Percentiles rank a stretch among this genome's conserved stretches.
Conservation (phyloP, 2,113 vertebrate genomes). For the Campylomormyrus numenius region DNA sequence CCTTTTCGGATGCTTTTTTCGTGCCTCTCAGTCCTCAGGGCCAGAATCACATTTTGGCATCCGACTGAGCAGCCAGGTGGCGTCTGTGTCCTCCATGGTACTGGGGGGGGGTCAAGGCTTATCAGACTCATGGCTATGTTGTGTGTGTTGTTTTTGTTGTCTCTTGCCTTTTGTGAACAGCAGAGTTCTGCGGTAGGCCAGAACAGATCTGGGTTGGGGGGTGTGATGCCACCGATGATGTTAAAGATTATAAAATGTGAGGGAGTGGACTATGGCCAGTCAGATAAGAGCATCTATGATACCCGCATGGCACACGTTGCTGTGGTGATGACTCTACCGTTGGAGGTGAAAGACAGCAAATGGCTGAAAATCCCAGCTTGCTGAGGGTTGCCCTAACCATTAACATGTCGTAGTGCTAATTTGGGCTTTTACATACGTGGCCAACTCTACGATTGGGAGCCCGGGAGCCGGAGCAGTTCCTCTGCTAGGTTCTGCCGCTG, state of each 20-base stretch:
- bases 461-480: neutral
- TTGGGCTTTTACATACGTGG: neutral
- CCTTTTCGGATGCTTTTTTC: neutral
- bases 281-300: neutral
- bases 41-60: neutral
- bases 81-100: neutral
- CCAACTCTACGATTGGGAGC: neutral
- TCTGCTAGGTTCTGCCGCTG: neutral
- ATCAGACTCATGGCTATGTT: neutral
- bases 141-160: conserved; percentile 4
- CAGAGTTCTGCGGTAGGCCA: conserved; percentile 7
- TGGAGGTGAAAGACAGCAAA: neutral
- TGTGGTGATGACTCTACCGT: neutral
- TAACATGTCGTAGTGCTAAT: neutral
- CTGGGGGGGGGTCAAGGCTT: neutral
- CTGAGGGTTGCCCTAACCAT: neutral
- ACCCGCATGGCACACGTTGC: neutral
- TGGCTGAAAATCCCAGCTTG: neutral
- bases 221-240: neutral
- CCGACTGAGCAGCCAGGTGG: neutral
- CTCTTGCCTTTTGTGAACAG: neutral
- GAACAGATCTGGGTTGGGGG: neutral
- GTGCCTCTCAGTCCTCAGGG: neutral
- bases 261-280: neutral
- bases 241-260: neutral